phyloP scores from a whole-genome alignment of 2,888 invertebrate species.

The Thecophora atra region DNA sequence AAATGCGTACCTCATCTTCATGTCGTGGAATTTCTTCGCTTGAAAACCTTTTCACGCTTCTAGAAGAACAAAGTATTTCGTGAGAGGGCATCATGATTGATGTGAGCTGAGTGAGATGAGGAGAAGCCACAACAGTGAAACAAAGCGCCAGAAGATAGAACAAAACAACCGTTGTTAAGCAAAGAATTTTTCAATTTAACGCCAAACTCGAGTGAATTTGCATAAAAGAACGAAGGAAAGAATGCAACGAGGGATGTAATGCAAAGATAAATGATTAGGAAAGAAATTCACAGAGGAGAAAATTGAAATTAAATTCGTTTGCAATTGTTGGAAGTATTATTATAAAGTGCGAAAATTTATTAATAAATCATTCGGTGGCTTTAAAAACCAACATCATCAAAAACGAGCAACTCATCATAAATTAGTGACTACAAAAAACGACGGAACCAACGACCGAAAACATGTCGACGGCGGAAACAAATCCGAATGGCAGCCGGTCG shows the following conservation, averaged over 20 bases:
- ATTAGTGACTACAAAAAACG: constrained; percentile 30
- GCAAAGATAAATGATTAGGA: background rate
- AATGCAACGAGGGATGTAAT: background rate
- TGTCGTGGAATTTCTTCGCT: too few relatives aligned
- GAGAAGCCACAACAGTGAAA: too few relatives aligned
- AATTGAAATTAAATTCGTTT: constrained; percentile 9
- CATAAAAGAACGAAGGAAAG: background rate
- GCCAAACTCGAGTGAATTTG: constrained; percentile 56
- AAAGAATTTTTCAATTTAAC: constrained; percentile 65
- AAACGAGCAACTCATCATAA: constrained; percentile 36
- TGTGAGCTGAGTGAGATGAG: background rate
- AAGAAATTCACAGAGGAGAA: background rate
- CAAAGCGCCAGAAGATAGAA: background rate
- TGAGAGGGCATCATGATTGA: background rate
- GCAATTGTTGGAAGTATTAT: background rate
- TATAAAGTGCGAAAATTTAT: constrained; percentile 19
- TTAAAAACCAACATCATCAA: constrained; percentile 35
- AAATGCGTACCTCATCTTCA: too few relatives aligned
- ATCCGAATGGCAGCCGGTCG: background rate
- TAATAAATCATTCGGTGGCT: background rate
- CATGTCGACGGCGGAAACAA: background rate
- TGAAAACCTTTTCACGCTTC: too few relatives aligned
- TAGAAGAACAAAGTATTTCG: too few relatives aligned
- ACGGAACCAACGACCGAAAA: background rate
- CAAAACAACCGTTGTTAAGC: constrained; percentile 36